Base-by-base conservation (phyloP, 2,113 vertebrate genomes). In the Psilopogon haemacephalus region DNA sequence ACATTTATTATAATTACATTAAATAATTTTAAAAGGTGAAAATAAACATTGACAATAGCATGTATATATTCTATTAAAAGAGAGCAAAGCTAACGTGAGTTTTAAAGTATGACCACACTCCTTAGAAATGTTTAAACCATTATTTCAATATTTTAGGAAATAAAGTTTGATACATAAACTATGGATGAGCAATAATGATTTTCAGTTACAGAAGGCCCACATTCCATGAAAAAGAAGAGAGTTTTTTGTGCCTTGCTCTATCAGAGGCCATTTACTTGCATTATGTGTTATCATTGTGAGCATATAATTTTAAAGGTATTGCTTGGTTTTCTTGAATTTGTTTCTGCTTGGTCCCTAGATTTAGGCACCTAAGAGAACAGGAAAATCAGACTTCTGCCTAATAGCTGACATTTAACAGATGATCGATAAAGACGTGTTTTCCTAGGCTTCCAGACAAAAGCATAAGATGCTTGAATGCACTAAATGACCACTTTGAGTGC, bases 121-220 rank as follows among this genome's bases (percentile, higher is more conserved):
- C 23, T 81, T 56, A n/a, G 1, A 44, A 60, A 79, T 35, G 32
- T 8, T 72, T 73, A 37, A 52, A 21, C 2, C 9, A 27, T 54
- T 70, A 17, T 83, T 85, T 70, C 26, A 5, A 33, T 17, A 12
- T 5, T 4, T 44, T 37, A 37, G 5, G 6, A 37, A 20, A 69
- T 32, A 5, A 72, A 48, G 15, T 9, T 55, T 11, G 19, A 64
- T 60, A 42, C 5, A 11, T 32, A 64, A 90, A 89, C 78, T 10
- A 1, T 24, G 42, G 0, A 0, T 21, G 15, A 64, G n/a, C 1
- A 74, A 46, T n/a, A 46, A 23, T 80, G 32, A 58, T 73, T 80
- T 91, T 72, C 15, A 56, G 1, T 48, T 67, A 48, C 14, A 52
- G 35, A 79, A 75, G 27, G 58, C 13, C 0, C 0, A 77, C 86